These are phyloP conservation scores for Rhagoletis pomonella DNA, from an alignment of 1,140 invertebrate species.

Conservation along the genomic window DNA sequence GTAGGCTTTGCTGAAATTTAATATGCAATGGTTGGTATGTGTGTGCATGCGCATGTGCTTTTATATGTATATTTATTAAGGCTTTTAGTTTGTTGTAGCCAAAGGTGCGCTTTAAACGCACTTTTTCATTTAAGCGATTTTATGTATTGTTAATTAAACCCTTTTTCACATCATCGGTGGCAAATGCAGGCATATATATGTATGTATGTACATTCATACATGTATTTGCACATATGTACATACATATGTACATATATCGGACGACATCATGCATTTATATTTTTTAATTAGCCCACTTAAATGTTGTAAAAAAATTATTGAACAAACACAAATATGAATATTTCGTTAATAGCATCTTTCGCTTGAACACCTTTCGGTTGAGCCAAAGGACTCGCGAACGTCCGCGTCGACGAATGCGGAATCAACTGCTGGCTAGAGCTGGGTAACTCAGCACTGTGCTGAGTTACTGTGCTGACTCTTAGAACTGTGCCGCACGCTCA, in stretches of 20 bases:
- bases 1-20: slow-evolving; percentile 30
- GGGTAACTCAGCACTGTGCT: no score
- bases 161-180: slow-evolving; percentile 1
- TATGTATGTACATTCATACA: no score
- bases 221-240: not conserved
- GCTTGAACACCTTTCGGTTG: slow-evolving; percentile 68
- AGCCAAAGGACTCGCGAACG: slow-evolving; percentile 38
- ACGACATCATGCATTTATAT: slow-evolving; percentile 24
- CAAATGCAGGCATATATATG: not conserved
- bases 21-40: not conserved
- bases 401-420: slow-evolving; percentile 34
- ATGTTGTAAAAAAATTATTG: slow-evolving; percentile 73
- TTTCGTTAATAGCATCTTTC: slow-evolving; percentile 73
- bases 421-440: no score
- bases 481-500: no score
- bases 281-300: slow-evolving; percentile 47
- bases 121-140: slow-evolving; percentile 64
- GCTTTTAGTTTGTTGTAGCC: not conserved
- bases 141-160: slow-evolving; percentile 59
- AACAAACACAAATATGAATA: slow-evolving; percentile 47
- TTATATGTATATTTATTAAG: not conserved
- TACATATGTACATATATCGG: not conserved
- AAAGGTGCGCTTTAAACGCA: slow-evolving; percentile 30
- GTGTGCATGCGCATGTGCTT: not conserved
- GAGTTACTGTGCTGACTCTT: no score